Conservation (phyloP, 2,888 invertebrate genomes). For the Zygogramma bicolorata region DNA sequence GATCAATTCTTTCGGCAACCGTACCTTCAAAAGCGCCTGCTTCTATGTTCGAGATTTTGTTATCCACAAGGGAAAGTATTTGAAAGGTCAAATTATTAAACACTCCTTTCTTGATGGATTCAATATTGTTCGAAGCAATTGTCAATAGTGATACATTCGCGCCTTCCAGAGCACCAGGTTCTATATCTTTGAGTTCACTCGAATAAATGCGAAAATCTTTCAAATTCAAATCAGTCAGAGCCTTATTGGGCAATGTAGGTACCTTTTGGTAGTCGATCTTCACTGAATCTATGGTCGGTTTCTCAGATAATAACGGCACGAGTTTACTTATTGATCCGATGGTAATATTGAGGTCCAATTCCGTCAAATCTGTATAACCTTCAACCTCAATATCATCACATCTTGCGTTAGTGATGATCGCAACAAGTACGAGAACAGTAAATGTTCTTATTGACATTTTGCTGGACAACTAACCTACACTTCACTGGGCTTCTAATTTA, state of each 20-base stretch:
- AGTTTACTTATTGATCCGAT: not conserved
- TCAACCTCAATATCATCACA: constrained; percentile 11
- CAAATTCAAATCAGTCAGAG: not conserved
- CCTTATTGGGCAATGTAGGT: not conserved
- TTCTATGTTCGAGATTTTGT: constrained; percentile 11
- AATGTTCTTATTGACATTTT: not conserved
- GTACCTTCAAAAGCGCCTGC: constrained; percentile 1
- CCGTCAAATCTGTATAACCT: constrained; percentile 3
- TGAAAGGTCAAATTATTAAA: not conserved
- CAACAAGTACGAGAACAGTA: not conserved
- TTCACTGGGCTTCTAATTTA: too few species aligned
- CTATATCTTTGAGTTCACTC: not conserved
- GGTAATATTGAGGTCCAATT: not conserved
- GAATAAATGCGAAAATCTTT: not conserved
- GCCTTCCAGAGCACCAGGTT: not conserved
- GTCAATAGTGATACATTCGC: not conserved
- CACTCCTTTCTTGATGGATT: constrained; percentile 7
- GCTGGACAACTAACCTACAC: not conserved
- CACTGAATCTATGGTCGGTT: not conserved
- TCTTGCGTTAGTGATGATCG: not conserved
- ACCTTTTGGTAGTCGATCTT: constrained; percentile 11
- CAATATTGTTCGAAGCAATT: not conserved
- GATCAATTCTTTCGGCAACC: not conserved
- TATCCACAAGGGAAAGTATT: not conserved
- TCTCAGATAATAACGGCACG: not conserved